Conservation (phyloP, 1,140 invertebrate genomes). For the Brachionus calyciflorus region DNA sequence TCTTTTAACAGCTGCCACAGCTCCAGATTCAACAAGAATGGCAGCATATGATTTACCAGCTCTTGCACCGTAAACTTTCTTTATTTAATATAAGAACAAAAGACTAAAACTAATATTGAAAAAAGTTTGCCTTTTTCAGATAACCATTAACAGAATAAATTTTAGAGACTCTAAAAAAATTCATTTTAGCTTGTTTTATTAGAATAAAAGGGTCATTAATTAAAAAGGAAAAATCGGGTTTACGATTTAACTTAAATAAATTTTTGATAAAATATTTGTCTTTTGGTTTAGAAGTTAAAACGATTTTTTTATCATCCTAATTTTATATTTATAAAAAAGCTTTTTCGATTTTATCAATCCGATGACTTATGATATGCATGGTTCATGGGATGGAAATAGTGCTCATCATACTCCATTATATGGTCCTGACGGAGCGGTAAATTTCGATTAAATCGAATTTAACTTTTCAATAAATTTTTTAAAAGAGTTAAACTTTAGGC, state of each 20-base stretch:
- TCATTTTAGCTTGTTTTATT: no score
- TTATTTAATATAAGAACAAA: no score
- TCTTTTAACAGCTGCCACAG: constrained; percentile 89
- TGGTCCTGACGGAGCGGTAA: constrained; percentile 27
- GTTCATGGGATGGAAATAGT: constrained; percentile 69
- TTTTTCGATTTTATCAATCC: constrained; percentile 92
- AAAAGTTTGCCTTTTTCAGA: no score
- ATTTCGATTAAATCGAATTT: no score
- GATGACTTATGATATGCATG: constrained; percentile 83
- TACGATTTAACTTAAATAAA: no score
- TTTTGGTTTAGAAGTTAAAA: no score
- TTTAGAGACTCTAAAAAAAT: no score
- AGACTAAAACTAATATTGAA: no score
- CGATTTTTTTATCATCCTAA: neutral
- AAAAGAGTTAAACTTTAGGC: neutral
- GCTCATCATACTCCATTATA: constrained; percentile 49
- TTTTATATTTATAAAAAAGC: constrained; percentile 58
- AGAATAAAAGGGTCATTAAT: no score
- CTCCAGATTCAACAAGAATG: constrained; percentile 76
- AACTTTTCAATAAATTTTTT: neutral
- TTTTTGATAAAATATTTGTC: no score
- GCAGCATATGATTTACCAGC: constrained; percentile 85
- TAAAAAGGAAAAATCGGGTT: no score
- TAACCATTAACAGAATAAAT: no score
- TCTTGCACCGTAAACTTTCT: constrained; percentile 69